These are phyloP conservation scores for Drymodes brunneopygia DNA, from an alignment of 2,113 vertebrate genomes.

Conservation along the genomic window DNA sequence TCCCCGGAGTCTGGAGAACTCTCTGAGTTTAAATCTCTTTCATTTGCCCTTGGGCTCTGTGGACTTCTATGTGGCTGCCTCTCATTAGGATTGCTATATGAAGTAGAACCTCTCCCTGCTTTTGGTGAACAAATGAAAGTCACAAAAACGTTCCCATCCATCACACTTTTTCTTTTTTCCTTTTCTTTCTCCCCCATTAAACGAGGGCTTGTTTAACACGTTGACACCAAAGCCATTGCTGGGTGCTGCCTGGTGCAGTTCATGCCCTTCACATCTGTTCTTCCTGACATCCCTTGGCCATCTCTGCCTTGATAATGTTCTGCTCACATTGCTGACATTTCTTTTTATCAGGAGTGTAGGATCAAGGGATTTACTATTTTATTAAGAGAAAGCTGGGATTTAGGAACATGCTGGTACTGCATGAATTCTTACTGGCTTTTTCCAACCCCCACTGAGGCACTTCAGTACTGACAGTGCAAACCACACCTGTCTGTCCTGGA, in stretches of 20 bases:
- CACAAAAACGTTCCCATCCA: neutral
- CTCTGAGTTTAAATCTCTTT: neutral
- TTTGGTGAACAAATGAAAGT: neutral
- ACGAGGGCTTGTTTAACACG: neutral
- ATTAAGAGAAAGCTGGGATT: neutral
- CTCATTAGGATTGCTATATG: neutral
- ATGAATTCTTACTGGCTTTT: neutral
- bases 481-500: neutral
- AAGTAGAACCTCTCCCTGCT: neutral
- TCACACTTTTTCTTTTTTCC: accelerated
- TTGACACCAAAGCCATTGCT: neutral
- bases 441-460: neutral
- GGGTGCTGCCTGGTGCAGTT: neutral
- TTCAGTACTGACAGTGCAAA: neutral
- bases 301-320: neutral
- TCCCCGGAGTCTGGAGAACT: neutral
- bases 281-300: neutral
- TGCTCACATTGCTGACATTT: neutral
- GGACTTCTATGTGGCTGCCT: neutral
- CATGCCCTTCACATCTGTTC: neutral
- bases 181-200: neutral
- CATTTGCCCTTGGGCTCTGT: neutral
- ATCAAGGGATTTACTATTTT: neutral
- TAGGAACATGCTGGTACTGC: neutral
- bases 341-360: neutral